Conservation (phyloP, 2,797 vertebrate species). For the Parambassis ranga region DNA sequence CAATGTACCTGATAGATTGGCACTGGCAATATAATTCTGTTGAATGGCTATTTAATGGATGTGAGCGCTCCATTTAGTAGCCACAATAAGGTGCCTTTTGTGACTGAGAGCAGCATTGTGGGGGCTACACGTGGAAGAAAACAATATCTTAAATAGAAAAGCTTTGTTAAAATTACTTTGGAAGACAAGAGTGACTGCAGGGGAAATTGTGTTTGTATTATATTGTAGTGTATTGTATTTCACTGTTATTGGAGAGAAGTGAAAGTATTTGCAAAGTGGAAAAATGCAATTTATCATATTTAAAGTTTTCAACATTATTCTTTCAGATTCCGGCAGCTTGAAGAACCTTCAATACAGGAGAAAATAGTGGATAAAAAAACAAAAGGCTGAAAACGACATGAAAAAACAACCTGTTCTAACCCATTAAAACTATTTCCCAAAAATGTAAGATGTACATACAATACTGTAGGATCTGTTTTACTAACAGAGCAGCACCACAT, state of each 20-base stretch:
- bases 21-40: conserved; percentile 71
- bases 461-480: not conserved
- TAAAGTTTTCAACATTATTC: not conserved
- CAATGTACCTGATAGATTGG: conserved; percentile 79
- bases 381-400: not conserved
- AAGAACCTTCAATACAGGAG: not conserved
- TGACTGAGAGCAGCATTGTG: conserved; percentile 49
- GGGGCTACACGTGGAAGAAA: conserved; percentile 19
- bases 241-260: not conserved
- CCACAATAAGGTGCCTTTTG: conserved; percentile 67
- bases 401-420: conserved; percentile 8
- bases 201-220: conserved; percentile 40
- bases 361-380: conserved; percentile 1
- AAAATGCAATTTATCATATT: conserved; percentile 9
- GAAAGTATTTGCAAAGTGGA: conserved; percentile 15
- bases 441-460: not conserved
- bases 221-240: too few relatives aligned
- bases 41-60: conserved; percentile 73
- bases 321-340: not conserved
- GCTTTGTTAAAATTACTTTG: conserved; percentile 27
- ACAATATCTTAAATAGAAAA: conserved; percentile 30
- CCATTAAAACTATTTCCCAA: conserved; percentile 8
- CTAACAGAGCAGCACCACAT: not conserved
- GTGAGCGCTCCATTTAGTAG: conserved; percentile 68
- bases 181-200: conserved; percentile 11